phyloP scores from a whole-genome alignment of 2,113 vertebrate genomes.

The Phyllostomus discolor region DNA sequence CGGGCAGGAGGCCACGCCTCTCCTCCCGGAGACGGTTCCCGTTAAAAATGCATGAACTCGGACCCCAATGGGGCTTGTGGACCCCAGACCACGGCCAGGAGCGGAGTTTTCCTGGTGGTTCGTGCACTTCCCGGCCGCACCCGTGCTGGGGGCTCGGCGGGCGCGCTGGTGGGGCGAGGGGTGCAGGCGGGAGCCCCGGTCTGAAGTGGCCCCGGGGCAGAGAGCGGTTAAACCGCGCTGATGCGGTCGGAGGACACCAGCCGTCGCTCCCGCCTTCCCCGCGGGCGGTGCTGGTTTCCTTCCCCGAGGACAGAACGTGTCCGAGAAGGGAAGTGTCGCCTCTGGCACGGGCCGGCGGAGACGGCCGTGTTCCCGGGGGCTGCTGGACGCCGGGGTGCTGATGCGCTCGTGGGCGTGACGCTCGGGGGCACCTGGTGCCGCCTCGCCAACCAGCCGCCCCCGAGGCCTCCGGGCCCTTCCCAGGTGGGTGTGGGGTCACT shows the following conservation, averaged over 20 bases:
- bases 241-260: background rate
- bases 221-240: too few relatives aligned
- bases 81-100: background rate
- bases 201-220: background rate
- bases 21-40: background rate
- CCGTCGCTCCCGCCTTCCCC: too few relatives aligned
- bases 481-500: too few relatives aligned
- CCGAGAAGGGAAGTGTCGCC: too few relatives aligned
- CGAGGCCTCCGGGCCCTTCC: rapidly evolving
- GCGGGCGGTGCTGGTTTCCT: too few relatives aligned
- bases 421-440: rapidly evolving
- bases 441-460: too few relatives aligned
- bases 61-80: rapidly evolving
- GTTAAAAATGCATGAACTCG: too few relatives aligned
- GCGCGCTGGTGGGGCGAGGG: background rate
- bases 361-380: rapidly evolving
- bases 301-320: background rate
- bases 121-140: too few relatives aligned
- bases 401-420: background rate
- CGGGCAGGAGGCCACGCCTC: rapidly evolving
- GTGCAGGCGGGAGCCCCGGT: too few relatives aligned
- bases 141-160: background rate
- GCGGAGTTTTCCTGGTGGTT: background rate
- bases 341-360: background rate
- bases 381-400: rapidly evolving